phyloP scores from a whole-genome alignment of 2,797 vertebrate species.

The Xerus rutilus region DNA sequence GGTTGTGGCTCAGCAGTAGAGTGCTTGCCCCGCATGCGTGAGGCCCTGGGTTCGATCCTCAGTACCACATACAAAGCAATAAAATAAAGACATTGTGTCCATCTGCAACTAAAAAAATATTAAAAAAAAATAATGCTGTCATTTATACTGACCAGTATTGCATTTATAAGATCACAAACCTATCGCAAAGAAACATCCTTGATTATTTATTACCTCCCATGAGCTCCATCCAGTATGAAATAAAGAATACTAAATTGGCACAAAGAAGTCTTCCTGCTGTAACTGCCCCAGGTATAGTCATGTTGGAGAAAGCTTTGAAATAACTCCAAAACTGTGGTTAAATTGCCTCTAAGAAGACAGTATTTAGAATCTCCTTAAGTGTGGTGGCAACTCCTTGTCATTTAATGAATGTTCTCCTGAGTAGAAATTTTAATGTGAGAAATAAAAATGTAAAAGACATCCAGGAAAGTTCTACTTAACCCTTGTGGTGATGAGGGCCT shows the following conservation, averaged over 20 bases:
- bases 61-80: too few relatives aligned
- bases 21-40: too few relatives aligned
- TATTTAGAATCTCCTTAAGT: background rate
- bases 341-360: conserved; percentile 33
- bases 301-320: background rate
- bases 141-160: conserved; percentile 44
- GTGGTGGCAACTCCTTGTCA: background rate
- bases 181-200: conserved; percentile 48
- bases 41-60: too few relatives aligned
- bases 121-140: background rate
- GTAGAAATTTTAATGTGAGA: conserved; percentile 16
- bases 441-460: conserved; percentile 36
- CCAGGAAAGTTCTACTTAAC: background rate
- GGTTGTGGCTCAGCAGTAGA: too few relatives aligned
- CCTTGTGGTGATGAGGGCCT: background rate
- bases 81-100: too few relatives aligned
- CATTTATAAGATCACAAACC: conserved; percentile 49
- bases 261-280: background rate
- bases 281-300: background rate
- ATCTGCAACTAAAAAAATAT: too few relatives aligned
- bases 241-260: background rate
- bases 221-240: conserved; percentile 43
- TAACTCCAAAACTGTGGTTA: conserved; percentile 22
- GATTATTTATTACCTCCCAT: conserved; percentile 42
- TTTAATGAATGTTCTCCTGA: background rate